Evolutionary conservation across 2,888 invertebrate genomes (phyloP).

Genomic region (Caenorhabditis becei): DNA sequence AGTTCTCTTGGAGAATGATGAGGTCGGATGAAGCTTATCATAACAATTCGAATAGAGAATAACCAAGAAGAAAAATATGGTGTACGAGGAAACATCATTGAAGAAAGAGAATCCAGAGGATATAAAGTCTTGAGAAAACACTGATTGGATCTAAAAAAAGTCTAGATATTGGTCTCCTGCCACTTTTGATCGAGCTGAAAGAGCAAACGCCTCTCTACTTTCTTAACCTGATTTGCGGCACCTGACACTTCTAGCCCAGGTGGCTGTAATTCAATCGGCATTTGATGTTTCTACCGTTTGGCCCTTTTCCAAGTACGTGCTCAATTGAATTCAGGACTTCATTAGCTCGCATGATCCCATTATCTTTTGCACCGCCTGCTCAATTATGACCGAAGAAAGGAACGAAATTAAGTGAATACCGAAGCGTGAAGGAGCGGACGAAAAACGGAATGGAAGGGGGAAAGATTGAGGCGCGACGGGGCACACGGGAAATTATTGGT

Average conservation of each 20-base stretch:
- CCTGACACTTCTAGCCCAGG: not conserved
- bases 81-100: not conserved
- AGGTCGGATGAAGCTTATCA: no score
- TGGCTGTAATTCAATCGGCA: not conserved
- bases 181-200: not conserved
- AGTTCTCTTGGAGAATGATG: no score
- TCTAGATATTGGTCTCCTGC: not conserved
- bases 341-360: constrained; percentile 13
- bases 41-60: no score
- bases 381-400: constrained; percentile 4
- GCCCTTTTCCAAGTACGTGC: constrained; percentile 5
- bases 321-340: constrained; percentile 21
- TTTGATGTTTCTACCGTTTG: constrained; percentile 4
- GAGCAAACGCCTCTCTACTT: not conserved
- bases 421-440: not conserved
- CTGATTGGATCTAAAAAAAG: not conserved
- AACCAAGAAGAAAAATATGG: no score
- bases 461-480: constrained; percentile 1
- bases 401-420: constrained; percentile 5
- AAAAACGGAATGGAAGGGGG: not conserved
- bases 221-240: not conserved
- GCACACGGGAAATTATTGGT: constrained; percentile 36
- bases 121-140: no score
- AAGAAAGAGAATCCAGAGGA: not conserved
- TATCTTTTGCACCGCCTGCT: constrained; percentile 38